These are phyloP conservation scores for Nanorana parkeri DNA, from an alignment of 2,113 vertebrate genomes.

Conservation along the genomic window DNA sequence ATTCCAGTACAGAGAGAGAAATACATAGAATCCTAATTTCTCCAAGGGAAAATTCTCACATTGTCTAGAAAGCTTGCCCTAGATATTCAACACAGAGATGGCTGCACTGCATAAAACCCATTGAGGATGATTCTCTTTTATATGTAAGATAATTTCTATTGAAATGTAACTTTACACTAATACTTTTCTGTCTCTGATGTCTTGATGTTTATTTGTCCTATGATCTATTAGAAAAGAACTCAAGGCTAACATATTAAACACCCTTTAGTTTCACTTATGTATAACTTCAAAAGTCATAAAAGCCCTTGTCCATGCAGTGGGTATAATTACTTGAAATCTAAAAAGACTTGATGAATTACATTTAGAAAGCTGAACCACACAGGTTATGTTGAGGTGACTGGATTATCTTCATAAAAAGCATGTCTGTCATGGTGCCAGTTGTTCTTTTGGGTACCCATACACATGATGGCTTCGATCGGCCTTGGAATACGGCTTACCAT, in stretches of 20 bases:
- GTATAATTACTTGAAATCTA: too few species aligned
- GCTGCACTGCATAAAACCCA: constrained; percentile 18
- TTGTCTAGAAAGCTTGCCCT: constrained; percentile 48
- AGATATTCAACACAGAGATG: constrained; percentile 32
- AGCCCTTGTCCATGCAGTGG: too few species aligned
- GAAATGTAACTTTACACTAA: constrained; percentile 32
- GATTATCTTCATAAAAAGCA: too few species aligned
- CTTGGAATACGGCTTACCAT: too few species aligned
- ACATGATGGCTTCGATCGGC: too few species aligned
- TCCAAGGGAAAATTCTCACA: constrained; percentile 32
- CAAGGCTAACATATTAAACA: neutral
- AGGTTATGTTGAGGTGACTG: too few species aligned
- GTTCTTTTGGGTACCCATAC: too few species aligned
- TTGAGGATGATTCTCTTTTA: constrained; percentile 25
- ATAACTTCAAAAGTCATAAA: too few species aligned
- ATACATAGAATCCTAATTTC: constrained; percentile 45
- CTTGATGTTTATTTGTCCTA: constrained; percentile 40
- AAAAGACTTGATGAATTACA: too few species aligned
- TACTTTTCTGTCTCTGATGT: constrained; percentile 32
- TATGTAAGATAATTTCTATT: constrained; percentile 47
- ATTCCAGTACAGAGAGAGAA: constrained; percentile 41
- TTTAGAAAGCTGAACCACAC: too few species aligned
- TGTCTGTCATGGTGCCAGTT: too few species aligned
- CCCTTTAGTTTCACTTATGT: too few species aligned
- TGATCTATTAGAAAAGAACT: constrained; percentile 21